Conservation (phyloP, 2,888 invertebrate species). For the Trachelus stipa region DNA sequence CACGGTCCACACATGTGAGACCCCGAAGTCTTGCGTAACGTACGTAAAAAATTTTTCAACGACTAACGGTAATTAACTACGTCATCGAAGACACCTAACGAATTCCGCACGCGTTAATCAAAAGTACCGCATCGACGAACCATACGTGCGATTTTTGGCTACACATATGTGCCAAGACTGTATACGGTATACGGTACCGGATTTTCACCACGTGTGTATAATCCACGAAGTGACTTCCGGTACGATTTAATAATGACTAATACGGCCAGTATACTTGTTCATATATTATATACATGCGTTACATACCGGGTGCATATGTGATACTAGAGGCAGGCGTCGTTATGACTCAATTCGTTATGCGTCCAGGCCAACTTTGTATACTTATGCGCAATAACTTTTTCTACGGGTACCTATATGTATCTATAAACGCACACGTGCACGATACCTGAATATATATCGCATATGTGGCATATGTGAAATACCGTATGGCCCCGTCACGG, state of each 20-base stretch:
- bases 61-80: too few relatives aligned
- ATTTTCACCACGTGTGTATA: too few relatives aligned
- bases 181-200: too few relatives aligned
- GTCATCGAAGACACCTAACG: too few relatives aligned
- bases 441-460: too few relatives aligned
- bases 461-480: neutral
- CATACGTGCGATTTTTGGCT: too few relatives aligned
- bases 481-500: constrained; percentile 16
- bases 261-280: neutral
- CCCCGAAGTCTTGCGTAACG: too few relatives aligned
- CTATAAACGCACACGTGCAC: neutral
- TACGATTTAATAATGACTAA: neutral
- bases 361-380: constrained; percentile 2
- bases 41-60: too few relatives aligned
- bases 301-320: constrained; percentile 28
- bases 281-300: neutral
- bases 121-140: too few relatives aligned
- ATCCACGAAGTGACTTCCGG: neutral
- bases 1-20: too few relatives aligned
- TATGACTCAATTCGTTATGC: constrained; percentile 33
- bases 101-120: too few relatives aligned
- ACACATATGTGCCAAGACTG: too few relatives aligned
- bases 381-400: neutral
- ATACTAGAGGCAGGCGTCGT: constrained; percentile 35
- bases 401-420: neutral